phyloP scores from a whole-genome alignment of 2,113 vertebrate species.

The Antechinus flavipes region DNA sequence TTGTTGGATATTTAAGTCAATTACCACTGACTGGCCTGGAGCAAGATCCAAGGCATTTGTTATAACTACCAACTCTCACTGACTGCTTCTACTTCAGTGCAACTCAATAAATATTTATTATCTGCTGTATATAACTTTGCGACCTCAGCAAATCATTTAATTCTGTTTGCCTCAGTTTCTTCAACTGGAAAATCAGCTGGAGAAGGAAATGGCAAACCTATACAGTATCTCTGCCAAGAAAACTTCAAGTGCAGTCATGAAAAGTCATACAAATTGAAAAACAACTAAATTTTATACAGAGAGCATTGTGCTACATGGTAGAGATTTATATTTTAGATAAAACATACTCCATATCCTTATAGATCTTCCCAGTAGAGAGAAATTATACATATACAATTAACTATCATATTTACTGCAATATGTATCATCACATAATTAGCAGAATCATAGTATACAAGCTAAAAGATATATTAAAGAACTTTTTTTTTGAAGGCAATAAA shows the following conservation, averaged over 20 bases:
- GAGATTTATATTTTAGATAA: neutral
- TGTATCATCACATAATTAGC: neutral
- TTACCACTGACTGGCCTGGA: neutral
- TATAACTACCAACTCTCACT: slow-evolving; percentile 3
- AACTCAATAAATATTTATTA: neutral
- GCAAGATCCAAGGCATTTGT: slow-evolving; percentile 23
- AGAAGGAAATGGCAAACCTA: neutral
- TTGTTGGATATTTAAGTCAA: neutral
- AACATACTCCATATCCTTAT: neutral
- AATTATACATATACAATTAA: neutral
- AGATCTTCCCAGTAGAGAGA: neutral
- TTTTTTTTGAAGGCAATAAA: neutral
- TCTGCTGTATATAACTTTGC: neutral
- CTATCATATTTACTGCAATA: neutral
- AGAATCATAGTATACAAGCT: neutral
- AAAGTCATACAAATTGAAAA: neutral
- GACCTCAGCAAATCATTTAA: neutral
- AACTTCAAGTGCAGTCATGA: neutral
- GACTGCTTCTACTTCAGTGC: neutral
- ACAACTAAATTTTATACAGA: neutral
- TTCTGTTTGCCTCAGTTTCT: neutral
- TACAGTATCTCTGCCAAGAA: neutral
- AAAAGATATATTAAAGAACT: neutral
- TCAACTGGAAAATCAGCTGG: neutral
- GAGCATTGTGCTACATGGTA: neutral